Evolutionary conservation across 1,140 invertebrate species (phyloP), one percentile per base, ranked within the genome.

Genomic region (Manduca sexta): DNA sequence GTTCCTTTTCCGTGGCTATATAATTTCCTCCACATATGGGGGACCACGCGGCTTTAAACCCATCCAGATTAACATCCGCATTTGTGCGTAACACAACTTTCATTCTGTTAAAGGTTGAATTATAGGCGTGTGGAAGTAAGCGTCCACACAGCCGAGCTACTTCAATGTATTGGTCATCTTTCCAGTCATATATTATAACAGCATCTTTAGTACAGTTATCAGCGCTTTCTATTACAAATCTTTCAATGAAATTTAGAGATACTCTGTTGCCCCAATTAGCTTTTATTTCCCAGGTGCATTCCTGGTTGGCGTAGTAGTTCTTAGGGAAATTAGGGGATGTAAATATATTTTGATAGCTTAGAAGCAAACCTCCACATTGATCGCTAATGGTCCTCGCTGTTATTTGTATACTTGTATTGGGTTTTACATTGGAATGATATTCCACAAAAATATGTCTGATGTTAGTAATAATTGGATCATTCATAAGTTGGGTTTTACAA

Each of bases 151-250:
- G 83, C 72, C 86, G 90, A 1, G 87, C 88, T 0, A 91, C 56
- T 38, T 88, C 76, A 51, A 76, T 52, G 86, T 91, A 91, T 2
- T 69, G 54, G 15, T 87, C 74, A 33, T 88, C 74, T 16, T 47
- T 64, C 73, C 75, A 85, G 44, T 85, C 78, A 49, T 74, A 84
- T 48, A 84, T 69, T 30, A 82, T 78, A 11, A 86, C 41, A 74
- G 89, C 96, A 86, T 98, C 96, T 74, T 94, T 94, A 0, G 76
- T 83, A 69, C 96, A 98, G 59, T 90, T 89, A 0, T 52, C 11
- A 49, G 88, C 90, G 12, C 88, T 87, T 87, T 97, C 94, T 11
- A 97, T 74, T 54, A 90, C 89, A 76, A 96, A 97, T 50, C 94
- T 81, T 1, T 89, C 88, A 1, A 87, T 50, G 70, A 97, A 96